A percentile compares a stretch with the other conserved stretches of the same genome.
Evolutionary conservation across 2,888 invertebrate genomes (phyloP).

Genomic region (Polylopha cassiicola): DNA sequence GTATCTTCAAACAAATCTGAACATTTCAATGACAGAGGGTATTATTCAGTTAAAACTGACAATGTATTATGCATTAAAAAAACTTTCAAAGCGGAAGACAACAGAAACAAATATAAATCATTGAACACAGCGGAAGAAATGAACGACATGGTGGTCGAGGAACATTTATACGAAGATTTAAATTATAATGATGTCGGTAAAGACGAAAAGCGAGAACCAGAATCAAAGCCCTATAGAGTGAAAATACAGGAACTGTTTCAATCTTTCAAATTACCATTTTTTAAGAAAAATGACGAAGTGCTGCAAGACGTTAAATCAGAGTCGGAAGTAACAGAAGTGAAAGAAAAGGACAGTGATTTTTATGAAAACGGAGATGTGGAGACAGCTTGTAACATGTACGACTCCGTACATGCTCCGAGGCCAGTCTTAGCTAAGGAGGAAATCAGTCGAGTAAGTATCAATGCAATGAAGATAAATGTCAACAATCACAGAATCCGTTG

Average conservation of each 20-base stretch:
- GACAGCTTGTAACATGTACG: conserved; percentile 54
- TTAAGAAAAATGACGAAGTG: conserved; percentile 45
- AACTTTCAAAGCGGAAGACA: conserved; percentile 45
- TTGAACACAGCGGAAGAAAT: conserved; percentile 48
- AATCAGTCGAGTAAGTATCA: conserved; percentile 29
- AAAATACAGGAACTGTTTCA: conserved; percentile 65
- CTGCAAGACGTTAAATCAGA: conserved; percentile 30
- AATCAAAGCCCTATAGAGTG: conserved; percentile 48
- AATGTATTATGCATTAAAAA: conserved; percentile 48
- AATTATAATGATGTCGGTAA: conserved; percentile 54
- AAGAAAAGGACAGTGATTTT: conserved; percentile 32
- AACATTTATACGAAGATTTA: conserved; percentile 68
- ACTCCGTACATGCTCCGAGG: conserved; percentile 52
- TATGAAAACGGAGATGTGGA: conserved; percentile 61
- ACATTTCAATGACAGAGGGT: conserved; percentile 54
- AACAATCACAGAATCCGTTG: conserved; percentile 22
- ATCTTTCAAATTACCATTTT: conserved; percentile 62
- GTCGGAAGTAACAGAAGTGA: conserved; percentile 17
- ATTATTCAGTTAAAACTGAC: conserved; percentile 60
- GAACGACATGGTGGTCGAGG: conserved; percentile 48
- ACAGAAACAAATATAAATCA: conserved; percentile 55
- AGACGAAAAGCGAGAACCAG: conserved; percentile 26
- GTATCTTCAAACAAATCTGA: conserved; percentile 51
- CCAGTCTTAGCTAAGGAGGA: conserved; percentile 24
- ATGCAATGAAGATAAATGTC: conserved; percentile 2